Evolutionary conservation across 1,140 invertebrate species (phyloP).

Genomic region (Zaprionus lachaisei): DNA sequence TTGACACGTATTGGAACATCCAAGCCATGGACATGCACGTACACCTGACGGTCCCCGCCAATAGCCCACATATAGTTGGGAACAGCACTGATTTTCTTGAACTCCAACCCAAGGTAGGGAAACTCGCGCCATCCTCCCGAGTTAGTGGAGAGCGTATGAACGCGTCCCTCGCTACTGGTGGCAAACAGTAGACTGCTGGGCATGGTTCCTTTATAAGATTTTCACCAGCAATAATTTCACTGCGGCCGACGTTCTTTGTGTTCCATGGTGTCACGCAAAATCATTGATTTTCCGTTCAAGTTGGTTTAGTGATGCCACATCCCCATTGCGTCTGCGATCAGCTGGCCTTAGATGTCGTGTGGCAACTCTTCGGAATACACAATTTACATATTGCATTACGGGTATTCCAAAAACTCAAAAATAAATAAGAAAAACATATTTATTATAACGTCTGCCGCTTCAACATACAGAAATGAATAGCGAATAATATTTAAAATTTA

Average conservation of each 20-base stretch:
- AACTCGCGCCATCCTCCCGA: constrained; percentile 93
- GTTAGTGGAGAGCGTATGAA: constrained; percentile 92
- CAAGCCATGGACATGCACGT: constrained; percentile 94
- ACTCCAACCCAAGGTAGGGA: constrained; percentile 92
- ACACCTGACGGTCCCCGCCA: constrained; percentile 95
- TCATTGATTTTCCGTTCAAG: constrained; percentile 55
- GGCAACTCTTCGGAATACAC: constrained; percentile 5
- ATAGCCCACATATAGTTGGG: constrained; percentile 95
- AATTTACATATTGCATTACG: background rate
- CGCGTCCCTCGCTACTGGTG: constrained; percentile 93
- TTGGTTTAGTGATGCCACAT: constrained; percentile 28
- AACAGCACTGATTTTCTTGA: constrained; percentile 93
- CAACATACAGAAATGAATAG: too few relatives aligned
- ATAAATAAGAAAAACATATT: background rate
- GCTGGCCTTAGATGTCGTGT: constrained; percentile 5
- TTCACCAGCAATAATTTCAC: constrained; percentile 6
- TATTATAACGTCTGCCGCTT: background rate
- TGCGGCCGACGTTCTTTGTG: constrained; percentile 28
- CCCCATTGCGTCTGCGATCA: constrained; percentile 4
- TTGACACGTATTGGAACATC: constrained; percentile 95
- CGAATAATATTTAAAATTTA: too few relatives aligned
- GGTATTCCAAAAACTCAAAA: background rate
- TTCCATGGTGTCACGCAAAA: constrained; percentile 40
- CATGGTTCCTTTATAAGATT: constrained; percentile 84
- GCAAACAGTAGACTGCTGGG: constrained; percentile 92